These are phyloP conservation scores for Toxotes lorentzi DNA, from an alignment of 2,797 vertebrate species.

Conservation along the genomic window DNA sequence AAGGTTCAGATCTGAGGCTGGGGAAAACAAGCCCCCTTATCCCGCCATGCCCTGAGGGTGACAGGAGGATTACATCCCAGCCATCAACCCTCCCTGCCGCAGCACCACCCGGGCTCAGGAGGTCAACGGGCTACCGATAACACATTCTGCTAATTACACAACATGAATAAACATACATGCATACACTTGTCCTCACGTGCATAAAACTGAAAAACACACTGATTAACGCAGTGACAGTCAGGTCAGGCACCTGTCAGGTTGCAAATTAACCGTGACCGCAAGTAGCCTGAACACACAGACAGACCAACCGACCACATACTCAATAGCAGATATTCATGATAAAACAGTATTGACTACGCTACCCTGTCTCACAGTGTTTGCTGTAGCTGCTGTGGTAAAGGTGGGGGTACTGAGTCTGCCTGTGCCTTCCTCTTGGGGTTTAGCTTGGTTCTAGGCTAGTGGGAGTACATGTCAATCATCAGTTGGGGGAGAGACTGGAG, in stretches of 20 bases:
- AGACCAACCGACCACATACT: conserved; percentile 5
- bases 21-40: conserved; percentile 54
- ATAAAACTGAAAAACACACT: conserved; percentile 67
- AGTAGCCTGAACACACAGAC: background rate
- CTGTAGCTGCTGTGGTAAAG: conserved; percentile 23
- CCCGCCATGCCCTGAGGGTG: conserved; percentile 69
- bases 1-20: conserved; percentile 57
- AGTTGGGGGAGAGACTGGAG: conserved; percentile 15
- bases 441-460: conserved; percentile 14
- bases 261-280: conserved; percentile 49
- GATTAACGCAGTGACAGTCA: conserved; percentile 59
- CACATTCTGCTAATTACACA: conserved; percentile 71
- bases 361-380: conserved; percentile 5
- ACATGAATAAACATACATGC: conserved; percentile 76
- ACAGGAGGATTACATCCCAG: conserved; percentile 77
- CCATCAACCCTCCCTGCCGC: conserved; percentile 65
- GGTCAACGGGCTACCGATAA: conserved; percentile 68
- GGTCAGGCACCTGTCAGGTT: conserved; percentile 58
- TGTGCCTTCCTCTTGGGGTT: conserved; percentile 28
- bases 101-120: conserved; percentile 48
- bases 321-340: conserved; percentile 33
- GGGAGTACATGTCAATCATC: conserved; percentile 42
- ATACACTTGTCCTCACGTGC: conserved; percentile 29
- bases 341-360: conserved; percentile 17
- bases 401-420: conserved; percentile 20